phyloP scores from a whole-genome alignment of 2,113 vertebrate species.

The Ovibos moschatus region DNA sequence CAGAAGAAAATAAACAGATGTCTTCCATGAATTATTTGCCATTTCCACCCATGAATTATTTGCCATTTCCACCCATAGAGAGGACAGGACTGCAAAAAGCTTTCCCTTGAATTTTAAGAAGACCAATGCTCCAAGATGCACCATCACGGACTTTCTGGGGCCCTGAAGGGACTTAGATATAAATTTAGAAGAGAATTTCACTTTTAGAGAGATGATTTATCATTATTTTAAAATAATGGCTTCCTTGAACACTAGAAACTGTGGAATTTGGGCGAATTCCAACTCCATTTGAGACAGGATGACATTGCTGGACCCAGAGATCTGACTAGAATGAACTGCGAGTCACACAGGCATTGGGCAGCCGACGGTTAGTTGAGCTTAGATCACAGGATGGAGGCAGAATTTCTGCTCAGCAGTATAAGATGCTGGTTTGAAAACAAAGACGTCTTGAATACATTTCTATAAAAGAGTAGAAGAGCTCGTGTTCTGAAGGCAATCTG shows the following conservation, averaged over 20 bases:
- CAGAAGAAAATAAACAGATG: conserved; percentile 5
- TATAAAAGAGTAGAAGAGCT: not conserved
- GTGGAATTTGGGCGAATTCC: not conserved
- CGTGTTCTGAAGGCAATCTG: not conserved
- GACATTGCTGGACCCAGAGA: not conserved
- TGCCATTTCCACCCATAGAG: not conserved
- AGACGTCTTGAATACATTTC: not conserved
- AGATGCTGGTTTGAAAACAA: not conserved
- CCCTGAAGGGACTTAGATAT: not conserved
- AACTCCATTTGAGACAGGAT: not conserved
- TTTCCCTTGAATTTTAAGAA: not conserved
- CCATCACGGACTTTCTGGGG: not conserved
- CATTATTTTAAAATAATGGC: not conserved
- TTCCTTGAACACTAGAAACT: not conserved
- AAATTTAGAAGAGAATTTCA: conserved; percentile 19
- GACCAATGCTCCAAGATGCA: not conserved
- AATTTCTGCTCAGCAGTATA: not conserved
- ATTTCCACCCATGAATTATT: not conserved
- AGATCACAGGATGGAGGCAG: not conserved
- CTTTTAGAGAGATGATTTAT: conserved; percentile 5
- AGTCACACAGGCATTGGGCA: not conserved
- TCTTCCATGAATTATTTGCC: not conserved
- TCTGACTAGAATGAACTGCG: not conserved
- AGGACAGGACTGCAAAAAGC: not conserved
- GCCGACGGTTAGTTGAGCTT: not conserved